These are phyloP conservation scores for Cnemophilus loriae DNA, from an alignment of 2,113 vertebrate species.

Conservation along the genomic window DNA sequence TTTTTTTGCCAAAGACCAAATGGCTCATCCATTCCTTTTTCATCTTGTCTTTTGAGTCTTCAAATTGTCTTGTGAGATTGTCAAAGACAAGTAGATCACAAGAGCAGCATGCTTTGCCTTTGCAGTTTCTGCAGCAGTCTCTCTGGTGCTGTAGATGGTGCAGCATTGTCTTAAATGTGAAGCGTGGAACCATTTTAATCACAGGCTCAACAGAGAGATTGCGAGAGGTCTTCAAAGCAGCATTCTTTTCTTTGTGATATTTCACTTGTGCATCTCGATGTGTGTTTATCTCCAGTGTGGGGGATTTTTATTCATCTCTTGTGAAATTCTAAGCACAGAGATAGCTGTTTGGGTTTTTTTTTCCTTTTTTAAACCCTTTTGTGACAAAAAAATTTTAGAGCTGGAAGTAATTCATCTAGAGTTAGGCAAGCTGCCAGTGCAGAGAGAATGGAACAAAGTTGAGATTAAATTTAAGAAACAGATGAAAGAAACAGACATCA, in stretches of 20 bases:
- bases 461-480: not conserved
- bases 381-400: not conserved
- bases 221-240: not conserved
- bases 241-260: not conserved
- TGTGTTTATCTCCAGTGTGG: not conserved
- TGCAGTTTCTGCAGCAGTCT: not conserved
- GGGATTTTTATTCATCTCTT: not conserved
- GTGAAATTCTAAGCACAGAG: not conserved
- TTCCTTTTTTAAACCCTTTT: not conserved
- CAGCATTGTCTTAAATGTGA: not conserved
- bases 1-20: not conserved
- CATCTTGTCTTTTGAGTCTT: not conserved
- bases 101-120: not conserved
- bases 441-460: not conserved
- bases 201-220: not conserved
- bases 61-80: not conserved
- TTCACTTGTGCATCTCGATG: not conserved
- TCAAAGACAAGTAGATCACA: not conserved
- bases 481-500: not conserved
- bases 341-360: not conserved
- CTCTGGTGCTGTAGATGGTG: not conserved
- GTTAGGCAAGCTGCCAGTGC: not conserved
- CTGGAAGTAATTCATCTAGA: not conserved
- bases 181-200: not conserved
- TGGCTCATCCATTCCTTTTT: not conserved